These are phyloP conservation scores for Catharus minimus DNA, from an alignment of 2,113 vertebrate genomes.

Conservation along the genomic window DNA sequence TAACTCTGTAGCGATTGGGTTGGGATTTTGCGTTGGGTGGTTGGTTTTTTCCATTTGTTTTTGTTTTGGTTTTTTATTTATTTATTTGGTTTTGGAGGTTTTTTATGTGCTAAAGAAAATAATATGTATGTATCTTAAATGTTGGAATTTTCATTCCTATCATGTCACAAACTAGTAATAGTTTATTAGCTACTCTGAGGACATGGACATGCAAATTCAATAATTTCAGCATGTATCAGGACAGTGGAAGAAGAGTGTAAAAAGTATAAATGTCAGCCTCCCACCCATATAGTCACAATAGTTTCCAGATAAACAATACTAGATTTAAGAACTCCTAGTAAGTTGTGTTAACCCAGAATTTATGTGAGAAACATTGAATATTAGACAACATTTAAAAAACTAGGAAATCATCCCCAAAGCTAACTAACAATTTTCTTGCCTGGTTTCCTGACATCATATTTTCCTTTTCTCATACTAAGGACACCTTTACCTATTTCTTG, in stretches of 20 bases:
- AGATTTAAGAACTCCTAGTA: background rate
- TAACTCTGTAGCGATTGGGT: background rate
- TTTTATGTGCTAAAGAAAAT: background rate
- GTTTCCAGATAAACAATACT: background rate
- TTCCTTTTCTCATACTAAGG: background rate
- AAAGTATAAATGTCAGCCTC: background rate
- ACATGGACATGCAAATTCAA: background rate
- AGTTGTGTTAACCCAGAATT: background rate
- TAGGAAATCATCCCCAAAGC: background rate
- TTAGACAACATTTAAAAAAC: background rate
- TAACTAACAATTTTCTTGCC: background rate
- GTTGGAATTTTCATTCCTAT: background rate
- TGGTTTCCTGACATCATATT: background rate
- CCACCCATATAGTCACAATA: background rate
- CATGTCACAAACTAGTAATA: background rate
- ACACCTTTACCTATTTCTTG: background rate
- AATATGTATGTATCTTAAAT: background rate
- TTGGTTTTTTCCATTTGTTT: fast-evolving
- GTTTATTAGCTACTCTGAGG: background rate
- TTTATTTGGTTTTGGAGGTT: background rate
- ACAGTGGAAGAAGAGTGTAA: background rate
- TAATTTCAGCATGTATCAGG: background rate
- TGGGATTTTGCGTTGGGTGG: background rate
- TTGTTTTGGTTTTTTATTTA: background rate
- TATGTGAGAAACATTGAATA: background rate